Percentiles rank a stretch among this genome's conserved stretches.
phyloP scores from a whole-genome alignment of 2,888 invertebrate genomes.

The Quadroppia sp. region DNA sequence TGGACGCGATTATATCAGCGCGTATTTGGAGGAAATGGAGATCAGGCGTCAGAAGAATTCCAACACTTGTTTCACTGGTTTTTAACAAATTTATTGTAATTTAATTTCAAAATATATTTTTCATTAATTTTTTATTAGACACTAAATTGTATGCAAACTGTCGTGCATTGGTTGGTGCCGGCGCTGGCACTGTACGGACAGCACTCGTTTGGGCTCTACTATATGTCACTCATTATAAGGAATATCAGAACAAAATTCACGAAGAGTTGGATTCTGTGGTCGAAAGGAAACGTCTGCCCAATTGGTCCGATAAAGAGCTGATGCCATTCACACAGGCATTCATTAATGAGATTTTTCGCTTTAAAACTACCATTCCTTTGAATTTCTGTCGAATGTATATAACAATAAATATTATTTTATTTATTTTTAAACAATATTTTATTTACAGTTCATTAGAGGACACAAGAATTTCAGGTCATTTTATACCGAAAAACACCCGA shows the following conservation, averaged over 20 bases:
- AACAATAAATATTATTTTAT: neutral
- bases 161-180: constrained; percentile 47
- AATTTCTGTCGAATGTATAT: constrained; percentile 47
- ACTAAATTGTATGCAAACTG: constrained; percentile 46
- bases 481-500: constrained; percentile 46
- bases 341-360: constrained; percentile 69
- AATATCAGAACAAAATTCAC: constrained; percentile 60
- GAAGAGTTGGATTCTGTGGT: constrained; percentile 62
- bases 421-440: constrained; percentile 49
- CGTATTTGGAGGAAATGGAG: constrained; percentile 44
- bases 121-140: too few relatives aligned
- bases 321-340: constrained; percentile 77
- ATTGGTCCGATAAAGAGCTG: constrained; percentile 61
- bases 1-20: neutral
- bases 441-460: constrained; percentile 45
- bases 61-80: constrained; percentile 46
- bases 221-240: constrained; percentile 59
- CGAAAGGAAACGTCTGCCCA: constrained; percentile 59
- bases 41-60: constrained; percentile 42
- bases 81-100: constrained; percentile 31
- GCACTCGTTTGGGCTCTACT: constrained; percentile 55
- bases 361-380: constrained; percentile 58
- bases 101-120: too few relatives aligned
- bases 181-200: constrained; percentile 46
- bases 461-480: constrained; percentile 43